Evolutionary conservation across 2,113 vertebrate genomes (phyloP).

Genomic region (Pao palembangensis): DNA sequence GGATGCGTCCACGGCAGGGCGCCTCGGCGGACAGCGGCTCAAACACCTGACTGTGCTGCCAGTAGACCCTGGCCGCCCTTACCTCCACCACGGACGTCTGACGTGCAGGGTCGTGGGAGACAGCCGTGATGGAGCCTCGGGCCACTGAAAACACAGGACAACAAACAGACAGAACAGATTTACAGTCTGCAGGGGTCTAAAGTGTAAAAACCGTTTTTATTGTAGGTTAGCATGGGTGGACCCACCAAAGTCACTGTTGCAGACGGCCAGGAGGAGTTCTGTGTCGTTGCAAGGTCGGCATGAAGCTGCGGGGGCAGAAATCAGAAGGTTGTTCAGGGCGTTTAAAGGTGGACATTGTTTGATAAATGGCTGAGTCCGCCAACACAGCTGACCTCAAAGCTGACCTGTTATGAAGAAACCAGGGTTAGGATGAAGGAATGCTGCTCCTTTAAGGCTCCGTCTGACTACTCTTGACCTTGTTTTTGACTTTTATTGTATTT

Average conservation of each 20-base stretch:
- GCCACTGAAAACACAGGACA: conserved; percentile 66
- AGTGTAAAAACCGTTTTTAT: not conserved
- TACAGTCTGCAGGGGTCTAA: not conserved
- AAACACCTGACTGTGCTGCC: conserved; percentile 77
- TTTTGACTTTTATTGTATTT: conserved; percentile 48
- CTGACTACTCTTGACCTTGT: conserved; percentile 33
- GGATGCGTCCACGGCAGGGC: conserved; percentile 70
- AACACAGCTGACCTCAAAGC: conserved; percentile 13
- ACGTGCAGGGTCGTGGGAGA: conserved; percentile 66
- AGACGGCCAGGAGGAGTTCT: conserved; percentile 80
- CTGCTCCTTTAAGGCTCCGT: conserved; percentile 13
- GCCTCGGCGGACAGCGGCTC: conserved; percentile 43
- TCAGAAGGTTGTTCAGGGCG: not conserved
- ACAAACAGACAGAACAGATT: not conserved
- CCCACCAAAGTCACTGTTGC: conserved; percentile 84
- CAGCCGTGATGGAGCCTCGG: conserved; percentile 73
- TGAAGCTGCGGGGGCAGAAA: conserved; percentile 57
- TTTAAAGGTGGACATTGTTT: not conserved
- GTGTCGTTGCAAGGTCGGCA: conserved; percentile 77
- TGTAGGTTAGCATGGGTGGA: not conserved
- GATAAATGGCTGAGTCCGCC: conserved; percentile 1
- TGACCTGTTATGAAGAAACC: conserved; percentile 24
- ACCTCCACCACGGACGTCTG: conserved; percentile 74
- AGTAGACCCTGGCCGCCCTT: conserved; percentile 59
- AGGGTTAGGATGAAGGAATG: conserved; percentile 51